Evolutionary conservation across 1,140 invertebrate genomes (phyloP).

Genomic region (Sesamia nonagrioides): DNA sequence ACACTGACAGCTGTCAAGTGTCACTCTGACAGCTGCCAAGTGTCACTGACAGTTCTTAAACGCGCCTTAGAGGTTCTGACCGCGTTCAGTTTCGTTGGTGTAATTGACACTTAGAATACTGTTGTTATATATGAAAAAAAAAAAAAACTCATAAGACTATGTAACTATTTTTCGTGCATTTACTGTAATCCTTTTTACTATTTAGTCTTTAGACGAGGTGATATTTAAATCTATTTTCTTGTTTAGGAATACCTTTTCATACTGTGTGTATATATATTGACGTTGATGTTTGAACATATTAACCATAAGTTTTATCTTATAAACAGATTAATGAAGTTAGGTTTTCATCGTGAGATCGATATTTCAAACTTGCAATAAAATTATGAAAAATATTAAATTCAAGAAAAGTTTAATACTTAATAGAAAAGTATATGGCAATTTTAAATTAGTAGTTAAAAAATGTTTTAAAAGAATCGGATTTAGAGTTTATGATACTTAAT

Average conservation of each 20-base stretch:
- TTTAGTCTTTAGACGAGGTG: constrained; percentile 82
- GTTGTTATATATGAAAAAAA: constrained; percentile 75
- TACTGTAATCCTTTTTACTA: constrained; percentile 86
- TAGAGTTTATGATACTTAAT: constrained; percentile 44
- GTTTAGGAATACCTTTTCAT: constrained; percentile 75
- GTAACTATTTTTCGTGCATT: constrained; percentile 86
- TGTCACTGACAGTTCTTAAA: too few relatives aligned
- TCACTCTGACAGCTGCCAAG: too few relatives aligned
- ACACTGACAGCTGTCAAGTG: too few relatives aligned
- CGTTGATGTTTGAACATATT: constrained; percentile 80
- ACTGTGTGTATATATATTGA: constrained; percentile 79
- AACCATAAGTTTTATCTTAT: constrained; percentile 58
- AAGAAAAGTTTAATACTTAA: constrained; percentile 30
- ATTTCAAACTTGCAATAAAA: constrained; percentile 63
- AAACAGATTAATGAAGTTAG: background rate
- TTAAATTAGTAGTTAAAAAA: constrained; percentile 53
- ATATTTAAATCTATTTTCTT: constrained; percentile 83
- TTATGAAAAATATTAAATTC: constrained; percentile 45
- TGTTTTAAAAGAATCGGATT: constrained; percentile 38
- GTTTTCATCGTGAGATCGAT: constrained; percentile 44
- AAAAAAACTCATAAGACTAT: constrained; percentile 75
- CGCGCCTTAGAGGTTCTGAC: too few relatives aligned
- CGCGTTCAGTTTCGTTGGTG: too few relatives aligned
- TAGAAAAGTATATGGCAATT: constrained; percentile 58
- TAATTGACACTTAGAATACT: constrained; percentile 52